Conservation (phyloP, 2,113 vertebrate genomes). For the Laterallus jamaicensis region DNA sequence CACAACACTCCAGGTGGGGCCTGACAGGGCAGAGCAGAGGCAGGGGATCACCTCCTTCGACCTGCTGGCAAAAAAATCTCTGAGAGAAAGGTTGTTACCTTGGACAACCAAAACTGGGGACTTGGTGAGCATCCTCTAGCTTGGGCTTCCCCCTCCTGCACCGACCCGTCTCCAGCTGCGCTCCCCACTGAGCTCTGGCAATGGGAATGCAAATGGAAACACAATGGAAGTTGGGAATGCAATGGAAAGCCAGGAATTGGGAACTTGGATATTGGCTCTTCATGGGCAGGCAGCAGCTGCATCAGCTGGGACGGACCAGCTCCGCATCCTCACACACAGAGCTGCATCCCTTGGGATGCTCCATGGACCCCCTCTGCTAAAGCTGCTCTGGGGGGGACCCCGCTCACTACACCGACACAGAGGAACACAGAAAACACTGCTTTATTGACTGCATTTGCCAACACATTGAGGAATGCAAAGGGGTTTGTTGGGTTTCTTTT, state of each 20-base stretch:
- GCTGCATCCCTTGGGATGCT: not conserved
- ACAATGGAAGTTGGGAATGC: no score
- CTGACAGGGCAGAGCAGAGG: no score
- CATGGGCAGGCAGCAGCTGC: not conserved
- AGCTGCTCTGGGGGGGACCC: not conserved
- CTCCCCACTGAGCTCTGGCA: not conserved
- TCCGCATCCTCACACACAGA: not conserved
- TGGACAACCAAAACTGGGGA: not conserved
- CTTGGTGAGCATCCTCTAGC: not conserved
- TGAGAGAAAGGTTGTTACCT: not conserved
- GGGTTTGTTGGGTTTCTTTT: not conserved
- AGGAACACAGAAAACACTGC: constrained; percentile 93
- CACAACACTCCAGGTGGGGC: no score
- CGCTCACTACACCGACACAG: not conserved
- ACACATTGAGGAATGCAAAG: constrained; percentile 86
- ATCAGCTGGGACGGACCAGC: not conserved
- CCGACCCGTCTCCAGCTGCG: not conserved
- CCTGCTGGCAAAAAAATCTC: no score
- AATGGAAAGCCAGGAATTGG: not conserved
- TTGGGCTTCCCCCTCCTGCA: not conserved
- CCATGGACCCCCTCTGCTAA: no score
- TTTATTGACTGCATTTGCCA: constrained; percentile 98
- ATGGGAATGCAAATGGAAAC: not conserved
- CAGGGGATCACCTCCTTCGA: no score
- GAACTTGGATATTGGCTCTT: not conserved